Conservation (phyloP, 2,888 invertebrate genomes). For the Bugula neritina region DNA sequence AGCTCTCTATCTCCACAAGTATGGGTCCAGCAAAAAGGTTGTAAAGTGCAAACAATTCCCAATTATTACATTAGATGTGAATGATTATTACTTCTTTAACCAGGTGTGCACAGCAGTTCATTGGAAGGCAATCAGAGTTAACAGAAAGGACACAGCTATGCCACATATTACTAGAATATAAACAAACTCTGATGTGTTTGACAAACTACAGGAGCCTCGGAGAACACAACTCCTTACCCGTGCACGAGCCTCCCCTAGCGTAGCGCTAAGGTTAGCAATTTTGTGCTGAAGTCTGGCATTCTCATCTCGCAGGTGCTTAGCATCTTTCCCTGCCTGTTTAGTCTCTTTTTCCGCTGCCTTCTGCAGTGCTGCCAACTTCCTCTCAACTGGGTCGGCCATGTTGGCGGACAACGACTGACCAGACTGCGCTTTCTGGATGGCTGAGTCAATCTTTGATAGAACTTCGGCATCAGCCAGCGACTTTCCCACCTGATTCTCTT, state of each 20-base stretch:
- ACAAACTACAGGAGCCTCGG: no score
- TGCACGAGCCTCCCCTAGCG: not conserved
- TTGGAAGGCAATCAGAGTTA: not conserved
- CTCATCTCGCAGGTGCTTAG: not conserved
- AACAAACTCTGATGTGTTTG: no score
- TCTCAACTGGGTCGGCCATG: slow-evolving; percentile 19
- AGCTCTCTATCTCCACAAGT: no score
- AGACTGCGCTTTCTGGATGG: not conserved
- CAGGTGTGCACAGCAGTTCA: no score
- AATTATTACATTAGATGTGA: no score
- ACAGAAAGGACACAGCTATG: not conserved
- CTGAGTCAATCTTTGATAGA: not conserved
- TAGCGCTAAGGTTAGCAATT: slow-evolving; percentile 27
- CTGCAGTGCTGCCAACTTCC: slow-evolving; percentile 36
- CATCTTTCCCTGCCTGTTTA: slow-evolving; percentile 38
- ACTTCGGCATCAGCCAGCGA: slow-evolving; percentile 8
- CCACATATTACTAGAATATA: not conserved
- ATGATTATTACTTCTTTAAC: no score
- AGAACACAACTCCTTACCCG: no score
- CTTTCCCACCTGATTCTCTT: not conserved
- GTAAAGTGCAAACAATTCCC: no score
- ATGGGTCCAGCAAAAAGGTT: no score
- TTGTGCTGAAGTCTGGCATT: slow-evolving; percentile 43
- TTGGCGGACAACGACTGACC: not conserved
- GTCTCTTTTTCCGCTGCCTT: slow-evolving; percentile 38